Percentiles rank a stretch among this genome's conserved stretches.
Evolutionary conservation across 2,888 invertebrate species (phyloP).

Genomic region (Athrips mouffetella): DNA sequence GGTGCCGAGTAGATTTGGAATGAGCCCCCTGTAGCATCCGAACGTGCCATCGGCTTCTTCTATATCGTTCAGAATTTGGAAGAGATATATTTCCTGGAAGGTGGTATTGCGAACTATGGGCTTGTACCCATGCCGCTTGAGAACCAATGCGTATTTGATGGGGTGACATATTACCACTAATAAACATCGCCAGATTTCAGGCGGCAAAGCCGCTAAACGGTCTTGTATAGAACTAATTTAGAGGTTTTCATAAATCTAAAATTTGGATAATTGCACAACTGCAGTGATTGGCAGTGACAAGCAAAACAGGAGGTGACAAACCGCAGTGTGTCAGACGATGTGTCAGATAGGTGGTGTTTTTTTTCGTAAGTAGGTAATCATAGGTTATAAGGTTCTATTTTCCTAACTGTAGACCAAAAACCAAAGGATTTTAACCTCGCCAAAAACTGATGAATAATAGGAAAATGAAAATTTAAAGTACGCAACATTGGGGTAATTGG

Average conservation of each 20-base stretch:
- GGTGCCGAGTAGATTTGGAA: slow-evolving; percentile 83
- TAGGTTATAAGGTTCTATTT: too few relatives aligned
- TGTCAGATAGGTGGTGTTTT: too few relatives aligned
- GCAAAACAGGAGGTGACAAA: too few relatives aligned
- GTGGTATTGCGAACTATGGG: slow-evolving; percentile 85
- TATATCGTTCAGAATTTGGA: neutral
- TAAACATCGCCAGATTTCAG: neutral
- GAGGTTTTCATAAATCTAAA: neutral
- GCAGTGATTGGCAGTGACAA: too few relatives aligned
- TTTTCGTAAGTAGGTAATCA: too few relatives aligned
- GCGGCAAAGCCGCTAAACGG: neutral
- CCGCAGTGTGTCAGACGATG: too few relatives aligned
- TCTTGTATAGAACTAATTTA: neutral
- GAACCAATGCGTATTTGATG: slow-evolving; percentile 85
- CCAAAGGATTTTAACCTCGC: too few relatives aligned
- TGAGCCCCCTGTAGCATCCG: slow-evolving; percentile 87
- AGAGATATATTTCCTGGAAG: slow-evolving; percentile 85
- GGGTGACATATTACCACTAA: slow-evolving; percentile 80
- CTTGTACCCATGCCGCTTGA: slow-evolving; percentile 90
- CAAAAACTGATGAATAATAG: too few relatives aligned
- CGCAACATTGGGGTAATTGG: too few relatives aligned
- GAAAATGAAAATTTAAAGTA: too few relatives aligned
- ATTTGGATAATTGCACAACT: too few relatives aligned
- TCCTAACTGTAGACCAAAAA: too few relatives aligned
- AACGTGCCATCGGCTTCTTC: slow-evolving; percentile 85